These are phyloP conservation scores for Tenthredo distinguenda DNA, from an alignment of 2,888 invertebrate species.

Conservation along the genomic window DNA sequence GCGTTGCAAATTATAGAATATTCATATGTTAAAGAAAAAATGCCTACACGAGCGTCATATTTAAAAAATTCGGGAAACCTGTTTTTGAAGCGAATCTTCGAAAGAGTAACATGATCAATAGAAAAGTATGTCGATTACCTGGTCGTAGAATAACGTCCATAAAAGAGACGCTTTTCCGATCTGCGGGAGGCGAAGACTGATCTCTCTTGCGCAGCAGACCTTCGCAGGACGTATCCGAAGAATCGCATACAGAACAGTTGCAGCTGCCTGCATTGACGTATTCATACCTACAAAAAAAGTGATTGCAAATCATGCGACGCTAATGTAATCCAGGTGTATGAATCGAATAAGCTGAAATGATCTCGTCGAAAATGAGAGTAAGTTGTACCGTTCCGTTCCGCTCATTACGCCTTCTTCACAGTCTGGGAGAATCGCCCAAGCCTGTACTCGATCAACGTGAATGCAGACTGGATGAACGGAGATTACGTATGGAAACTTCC, in stretches of 20 bases:
- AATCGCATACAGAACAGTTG: slow-evolving; percentile 86
- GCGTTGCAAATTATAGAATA: neutral
- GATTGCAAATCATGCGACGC: neutral
- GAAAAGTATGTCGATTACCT: neutral
- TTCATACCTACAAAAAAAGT: slow-evolving; percentile 79
- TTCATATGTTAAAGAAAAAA: too few species aligned
- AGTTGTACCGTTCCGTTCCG: slow-evolving; percentile 81
- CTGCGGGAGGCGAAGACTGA: slow-evolving; percentile 75
- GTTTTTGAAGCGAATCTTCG: neutral
- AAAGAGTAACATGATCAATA: neutral
- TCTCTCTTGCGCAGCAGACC: slow-evolving; percentile 80
- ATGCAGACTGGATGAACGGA: slow-evolving; percentile 93
- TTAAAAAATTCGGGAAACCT: neutral
- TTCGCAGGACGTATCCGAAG: slow-evolving; percentile 86
- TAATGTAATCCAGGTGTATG: neutral
- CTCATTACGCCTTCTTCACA: slow-evolving; percentile 88
- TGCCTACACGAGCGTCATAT: neutral
- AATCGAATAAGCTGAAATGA: neutral
- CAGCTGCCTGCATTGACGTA: slow-evolving; percentile 90
- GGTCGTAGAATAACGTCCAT: neutral
- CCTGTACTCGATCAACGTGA: slow-evolving; percentile 85
- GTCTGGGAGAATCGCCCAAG: slow-evolving; percentile 84
- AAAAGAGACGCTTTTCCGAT: neutral
- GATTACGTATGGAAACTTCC: slow-evolving; percentile 93
- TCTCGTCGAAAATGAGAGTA: neutral